These are phyloP conservation scores for Cuculus canorus DNA, from an alignment of 2,797 vertebrate genomes.

Conservation along the genomic window DNA sequence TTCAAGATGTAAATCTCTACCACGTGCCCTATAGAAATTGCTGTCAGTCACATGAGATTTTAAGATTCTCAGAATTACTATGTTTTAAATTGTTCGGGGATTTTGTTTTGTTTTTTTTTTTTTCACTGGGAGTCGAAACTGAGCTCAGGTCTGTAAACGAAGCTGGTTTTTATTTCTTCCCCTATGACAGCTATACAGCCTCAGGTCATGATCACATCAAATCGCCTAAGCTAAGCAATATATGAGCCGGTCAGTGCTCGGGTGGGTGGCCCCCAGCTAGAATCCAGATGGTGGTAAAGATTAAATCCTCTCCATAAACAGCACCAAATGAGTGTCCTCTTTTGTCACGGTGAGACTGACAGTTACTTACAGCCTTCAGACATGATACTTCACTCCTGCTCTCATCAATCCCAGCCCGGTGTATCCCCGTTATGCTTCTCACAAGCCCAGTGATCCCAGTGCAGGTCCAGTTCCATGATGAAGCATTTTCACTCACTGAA, in stretches of 20 bases:
- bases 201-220: neutral
- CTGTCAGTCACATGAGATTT: neutral
- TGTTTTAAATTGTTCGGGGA: neutral
- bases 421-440: neutral
- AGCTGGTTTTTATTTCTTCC: neutral
- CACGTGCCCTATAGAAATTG: neutral
- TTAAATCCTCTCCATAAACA: neutral
- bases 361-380: neutral
- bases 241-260: neutral
- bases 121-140: neutral
- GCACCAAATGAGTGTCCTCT: neutral
- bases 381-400: fast-evolving
- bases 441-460: fast-evolving
- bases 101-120: neutral
- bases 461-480: neutral
- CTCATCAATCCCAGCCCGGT: neutral
- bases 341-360: neutral
- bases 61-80: neutral
- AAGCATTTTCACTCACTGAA: neutral
- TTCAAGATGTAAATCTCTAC: neutral
- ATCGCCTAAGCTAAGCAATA: neutral
- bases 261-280: neutral
- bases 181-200: neutral
- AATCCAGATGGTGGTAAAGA: neutral
- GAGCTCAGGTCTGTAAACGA: neutral